These are phyloP conservation scores for Paramormyrops hopkinsi DNA, from an alignment of 2,797 vertebrate genomes.

Conservation along the genomic window DNA sequence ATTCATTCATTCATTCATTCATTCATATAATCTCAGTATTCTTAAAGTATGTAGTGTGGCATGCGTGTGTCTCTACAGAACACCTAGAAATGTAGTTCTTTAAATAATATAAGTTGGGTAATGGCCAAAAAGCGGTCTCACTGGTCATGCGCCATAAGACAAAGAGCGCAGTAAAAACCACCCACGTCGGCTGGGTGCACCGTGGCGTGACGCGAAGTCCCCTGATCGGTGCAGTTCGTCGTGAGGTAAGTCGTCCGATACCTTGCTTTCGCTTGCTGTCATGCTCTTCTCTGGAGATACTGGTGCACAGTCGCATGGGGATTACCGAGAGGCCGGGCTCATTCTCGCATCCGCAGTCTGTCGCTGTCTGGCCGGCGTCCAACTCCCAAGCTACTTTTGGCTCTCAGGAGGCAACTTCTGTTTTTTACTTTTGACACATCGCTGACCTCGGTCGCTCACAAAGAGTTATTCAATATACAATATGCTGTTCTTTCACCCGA, in stretches of 20 bases:
- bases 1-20: not conserved
- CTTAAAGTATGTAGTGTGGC: not conserved
- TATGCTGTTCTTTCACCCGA: not conserved
- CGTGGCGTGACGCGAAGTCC: not conserved
- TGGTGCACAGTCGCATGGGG: constrained; percentile 27
- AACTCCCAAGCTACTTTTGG: constrained; percentile 21
- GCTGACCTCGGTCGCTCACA: constrained; percentile 1
- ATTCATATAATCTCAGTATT: not conserved
- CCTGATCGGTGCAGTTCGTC: not conserved
- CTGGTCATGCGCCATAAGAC: not conserved
- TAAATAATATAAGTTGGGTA: not conserved
- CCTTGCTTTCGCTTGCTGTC: constrained; percentile 8
- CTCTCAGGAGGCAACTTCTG: constrained; percentile 1
- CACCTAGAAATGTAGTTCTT: not conserved
- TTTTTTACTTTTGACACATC: constrained; percentile 12
- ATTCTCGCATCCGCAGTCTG: constrained; percentile 38
- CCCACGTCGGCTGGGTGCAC: not conserved
- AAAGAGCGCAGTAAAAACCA: not conserved
- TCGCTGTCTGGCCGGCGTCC: constrained; percentile 33
- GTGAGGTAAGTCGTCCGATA: not conserved
- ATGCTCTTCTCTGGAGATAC: constrained; percentile 1
- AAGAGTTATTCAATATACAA: constrained; percentile 1
- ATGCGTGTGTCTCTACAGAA: not conserved
- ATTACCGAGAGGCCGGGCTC: constrained; percentile 15
- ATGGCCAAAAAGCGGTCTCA: not conserved